Conservation (phyloP, 2,888 invertebrate genomes). For the Mythimna vitellina region DNA sequence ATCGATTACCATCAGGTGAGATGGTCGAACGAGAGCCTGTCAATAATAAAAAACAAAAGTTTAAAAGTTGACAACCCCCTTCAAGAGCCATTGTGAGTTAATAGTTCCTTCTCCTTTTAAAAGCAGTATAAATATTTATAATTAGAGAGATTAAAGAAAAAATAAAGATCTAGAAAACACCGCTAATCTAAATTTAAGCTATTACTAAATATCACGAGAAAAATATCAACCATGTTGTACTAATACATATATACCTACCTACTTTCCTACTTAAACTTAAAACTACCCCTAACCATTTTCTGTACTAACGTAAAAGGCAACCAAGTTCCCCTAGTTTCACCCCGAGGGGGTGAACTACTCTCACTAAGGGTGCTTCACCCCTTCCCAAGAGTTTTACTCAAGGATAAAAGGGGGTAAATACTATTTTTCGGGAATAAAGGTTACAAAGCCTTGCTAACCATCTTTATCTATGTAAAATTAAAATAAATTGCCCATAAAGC, state of each 20-base stretch:
- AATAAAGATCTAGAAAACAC: background rate
- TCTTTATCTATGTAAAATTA: conserved; percentile 1
- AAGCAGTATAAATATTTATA: background rate
- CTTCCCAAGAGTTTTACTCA: conserved; percentile 39
- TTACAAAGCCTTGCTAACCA: conserved; percentile 19
- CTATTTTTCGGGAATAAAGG: background rate
- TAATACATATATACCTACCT: background rate
- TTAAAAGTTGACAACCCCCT: background rate
- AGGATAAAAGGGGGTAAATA: conserved; percentile 2
- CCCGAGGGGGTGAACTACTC: conserved; percentile 22
- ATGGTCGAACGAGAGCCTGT: too few relatives aligned
- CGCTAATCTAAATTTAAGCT: conserved; percentile 1
- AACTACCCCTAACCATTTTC: conserved; percentile 26
- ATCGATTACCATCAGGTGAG: too few relatives aligned
- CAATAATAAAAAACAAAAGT: too few relatives aligned
- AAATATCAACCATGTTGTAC: conserved; percentile 25
- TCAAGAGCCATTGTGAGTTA: background rate
- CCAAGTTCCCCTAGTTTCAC: conserved; percentile 29
- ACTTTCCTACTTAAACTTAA: conserved; percentile 1
- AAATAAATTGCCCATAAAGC: background rate
- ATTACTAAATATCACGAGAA: conserved; percentile 34
- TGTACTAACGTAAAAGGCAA: conserved; percentile 45
- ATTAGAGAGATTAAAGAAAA: background rate
- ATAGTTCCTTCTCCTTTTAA: background rate
- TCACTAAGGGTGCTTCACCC: conserved; percentile 36